phyloP scores from a whole-genome alignment of 2,888 invertebrate species.

The Urechis unicinctus region DNA sequence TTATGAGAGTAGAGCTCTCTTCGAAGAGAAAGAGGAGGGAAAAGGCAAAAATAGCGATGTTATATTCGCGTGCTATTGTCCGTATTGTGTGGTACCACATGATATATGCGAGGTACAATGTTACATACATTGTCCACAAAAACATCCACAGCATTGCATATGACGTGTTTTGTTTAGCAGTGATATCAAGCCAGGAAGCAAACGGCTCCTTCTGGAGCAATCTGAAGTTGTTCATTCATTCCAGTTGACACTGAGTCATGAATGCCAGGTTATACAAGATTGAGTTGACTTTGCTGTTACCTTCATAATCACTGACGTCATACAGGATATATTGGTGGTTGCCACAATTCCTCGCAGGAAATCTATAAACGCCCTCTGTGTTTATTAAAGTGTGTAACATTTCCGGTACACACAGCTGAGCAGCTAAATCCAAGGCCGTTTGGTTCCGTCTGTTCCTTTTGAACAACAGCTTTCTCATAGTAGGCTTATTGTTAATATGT shows the following conservation, averaged over 20 bases:
- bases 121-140: neutral
- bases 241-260: neutral
- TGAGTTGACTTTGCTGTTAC: neutral
- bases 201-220: neutral
- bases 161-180: neutral
- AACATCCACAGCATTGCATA: neutral
- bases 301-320: neutral
- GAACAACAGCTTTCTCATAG: too few species aligned
- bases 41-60: too few species aligned
- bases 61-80: neutral
- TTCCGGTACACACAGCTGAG: neutral
- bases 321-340: neutral
- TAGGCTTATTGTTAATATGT: too few species aligned
- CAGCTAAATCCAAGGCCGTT: neutral
- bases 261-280: neutral
- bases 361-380: neutral
- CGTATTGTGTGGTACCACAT: too few species aligned
- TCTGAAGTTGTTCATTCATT: neutral
- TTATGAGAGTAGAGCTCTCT: too few species aligned
- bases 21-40: too few species aligned
- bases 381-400: neutral
- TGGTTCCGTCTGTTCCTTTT: too few species aligned
- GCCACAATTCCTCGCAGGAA: neutral
- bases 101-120: too few species aligned
- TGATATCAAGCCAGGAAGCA: neutral